These are phyloP conservation scores for Centropyge bicolor DNA, from an alignment of 2,797 vertebrate species.

Conservation along the genomic window DNA sequence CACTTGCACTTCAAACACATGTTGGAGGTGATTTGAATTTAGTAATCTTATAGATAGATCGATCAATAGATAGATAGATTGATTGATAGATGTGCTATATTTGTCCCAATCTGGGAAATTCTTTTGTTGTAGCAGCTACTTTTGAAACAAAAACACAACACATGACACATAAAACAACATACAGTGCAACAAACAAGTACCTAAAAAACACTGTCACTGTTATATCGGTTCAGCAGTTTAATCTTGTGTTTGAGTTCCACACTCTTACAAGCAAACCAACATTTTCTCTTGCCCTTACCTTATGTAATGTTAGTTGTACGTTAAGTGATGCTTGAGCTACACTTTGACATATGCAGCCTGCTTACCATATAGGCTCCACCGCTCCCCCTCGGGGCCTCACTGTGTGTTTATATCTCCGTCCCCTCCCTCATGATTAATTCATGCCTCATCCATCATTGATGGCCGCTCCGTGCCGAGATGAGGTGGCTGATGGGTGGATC, in stretches of 20 bases:
- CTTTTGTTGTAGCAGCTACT: too few species aligned
- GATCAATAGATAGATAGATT: too few species aligned
- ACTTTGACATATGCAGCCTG: conserved; percentile 26
- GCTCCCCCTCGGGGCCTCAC: conserved; percentile 38
- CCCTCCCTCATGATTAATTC: conserved; percentile 81
- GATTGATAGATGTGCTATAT: too few species aligned
- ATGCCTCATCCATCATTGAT: conserved; percentile 82
- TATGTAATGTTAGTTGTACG: conserved; percentile 28
- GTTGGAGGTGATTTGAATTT: too few species aligned
- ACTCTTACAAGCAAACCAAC: neutral
- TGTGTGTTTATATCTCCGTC: conserved; percentile 68
- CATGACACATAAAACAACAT: too few species aligned
- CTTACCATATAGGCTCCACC: conserved; percentile 25
- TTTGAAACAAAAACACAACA: too few species aligned
- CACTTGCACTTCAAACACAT: neutral
- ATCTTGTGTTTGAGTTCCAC: neutral
- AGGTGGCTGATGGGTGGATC: conserved; percentile 67
- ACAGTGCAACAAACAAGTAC: too few species aligned
- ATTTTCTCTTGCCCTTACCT: conserved; percentile 22
- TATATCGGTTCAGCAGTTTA: neutral
- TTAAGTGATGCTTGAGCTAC: conserved; percentile 15
- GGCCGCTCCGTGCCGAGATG: conserved; percentile 59
- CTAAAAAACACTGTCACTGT: too few species aligned
- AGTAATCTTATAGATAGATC: too few species aligned
- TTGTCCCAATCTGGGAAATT: too few species aligned